phyloP scores from a whole-genome alignment of 92 coral and sea anemone species.

The Epizoanthus ramosus region DNA sequence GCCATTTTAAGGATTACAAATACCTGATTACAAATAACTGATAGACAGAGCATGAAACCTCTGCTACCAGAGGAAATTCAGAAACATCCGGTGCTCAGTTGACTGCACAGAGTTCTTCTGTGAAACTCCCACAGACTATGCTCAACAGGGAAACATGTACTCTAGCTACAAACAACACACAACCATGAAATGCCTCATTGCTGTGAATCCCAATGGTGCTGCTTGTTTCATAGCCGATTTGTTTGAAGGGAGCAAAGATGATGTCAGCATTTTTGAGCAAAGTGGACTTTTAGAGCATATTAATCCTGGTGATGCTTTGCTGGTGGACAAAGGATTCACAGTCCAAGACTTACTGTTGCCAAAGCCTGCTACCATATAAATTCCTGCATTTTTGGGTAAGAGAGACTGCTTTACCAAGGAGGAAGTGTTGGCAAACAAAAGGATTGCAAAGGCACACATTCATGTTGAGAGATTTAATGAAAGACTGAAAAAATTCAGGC shows the following conservation, averaged over 20 bases:
- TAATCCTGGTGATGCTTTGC: conserved; percentile 31
- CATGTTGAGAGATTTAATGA: conserved; percentile 44
- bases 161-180: conserved; percentile 17
- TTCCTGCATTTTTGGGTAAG: conserved; percentile 45
- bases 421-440: conserved; percentile 30
- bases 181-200: conserved; percentile 43
- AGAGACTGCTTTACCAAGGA: conserved; percentile 38
- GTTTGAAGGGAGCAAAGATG: conserved; percentile 29
- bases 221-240: conserved; percentile 17
- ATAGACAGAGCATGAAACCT: not conserved
- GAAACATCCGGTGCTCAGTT: conserved; percentile 26
- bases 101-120: conserved; percentile 35
- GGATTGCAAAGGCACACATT: conserved; percentile 47
- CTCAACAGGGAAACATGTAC: conserved; percentile 39
- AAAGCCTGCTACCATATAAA: conserved; percentile 35
- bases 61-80: conserved; percentile 29
- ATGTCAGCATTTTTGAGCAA: conserved; percentile 36
- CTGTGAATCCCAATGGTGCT: conserved; percentile 41
- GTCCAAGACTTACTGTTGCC: conserved; percentile 39
- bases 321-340: conserved; percentile 50
- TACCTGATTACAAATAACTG: not conserved
- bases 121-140: conserved; percentile 18
- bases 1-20: not conserved
- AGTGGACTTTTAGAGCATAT: conserved; percentile 40
- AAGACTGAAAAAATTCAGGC: conserved; percentile 32